Conservation (phyloP, 2,797 vertebrate genomes). For the Anomalospiza imberbis region DNA sequence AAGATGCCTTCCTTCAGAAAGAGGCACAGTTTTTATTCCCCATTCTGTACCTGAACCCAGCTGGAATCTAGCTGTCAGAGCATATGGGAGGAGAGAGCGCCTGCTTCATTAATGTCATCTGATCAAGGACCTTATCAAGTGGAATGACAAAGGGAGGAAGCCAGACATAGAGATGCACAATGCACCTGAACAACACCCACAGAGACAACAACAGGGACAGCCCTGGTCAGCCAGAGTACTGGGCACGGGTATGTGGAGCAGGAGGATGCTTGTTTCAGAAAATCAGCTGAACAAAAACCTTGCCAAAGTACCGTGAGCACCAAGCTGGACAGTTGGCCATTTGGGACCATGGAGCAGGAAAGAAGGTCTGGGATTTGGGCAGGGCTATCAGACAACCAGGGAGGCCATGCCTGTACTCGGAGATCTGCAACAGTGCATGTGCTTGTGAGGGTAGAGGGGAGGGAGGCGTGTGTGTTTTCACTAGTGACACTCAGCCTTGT, state of each 20-base stretch:
- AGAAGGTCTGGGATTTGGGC: background rate
- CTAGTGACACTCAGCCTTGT: background rate
- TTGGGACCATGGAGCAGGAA: background rate
- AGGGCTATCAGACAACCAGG: background rate
- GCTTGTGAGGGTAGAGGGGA: background rate
- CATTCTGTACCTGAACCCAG: background rate
- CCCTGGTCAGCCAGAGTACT: background rate
- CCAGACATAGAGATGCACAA: background rate
- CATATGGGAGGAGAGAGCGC: background rate
- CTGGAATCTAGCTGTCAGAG: background rate
- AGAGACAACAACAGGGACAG: background rate
- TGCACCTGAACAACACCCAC: rapidly evolving
- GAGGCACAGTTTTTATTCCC: background rate
- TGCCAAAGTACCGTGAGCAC: background rate
- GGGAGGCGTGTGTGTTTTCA: rapidly evolving
- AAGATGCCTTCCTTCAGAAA: background rate
- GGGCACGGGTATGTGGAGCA: rapidly evolving
- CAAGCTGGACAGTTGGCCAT: background rate
- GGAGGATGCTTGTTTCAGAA: background rate
- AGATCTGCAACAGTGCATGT: background rate
- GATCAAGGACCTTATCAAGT: background rate
- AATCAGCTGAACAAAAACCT: background rate
- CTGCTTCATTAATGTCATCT: background rate
- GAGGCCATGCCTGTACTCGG: background rate
- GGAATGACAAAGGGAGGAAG: background rate